phyloP scores from a whole-genome alignment of 53 echinoderm and acorn worm species.

The Temnopleurus reevesii region DNA sequence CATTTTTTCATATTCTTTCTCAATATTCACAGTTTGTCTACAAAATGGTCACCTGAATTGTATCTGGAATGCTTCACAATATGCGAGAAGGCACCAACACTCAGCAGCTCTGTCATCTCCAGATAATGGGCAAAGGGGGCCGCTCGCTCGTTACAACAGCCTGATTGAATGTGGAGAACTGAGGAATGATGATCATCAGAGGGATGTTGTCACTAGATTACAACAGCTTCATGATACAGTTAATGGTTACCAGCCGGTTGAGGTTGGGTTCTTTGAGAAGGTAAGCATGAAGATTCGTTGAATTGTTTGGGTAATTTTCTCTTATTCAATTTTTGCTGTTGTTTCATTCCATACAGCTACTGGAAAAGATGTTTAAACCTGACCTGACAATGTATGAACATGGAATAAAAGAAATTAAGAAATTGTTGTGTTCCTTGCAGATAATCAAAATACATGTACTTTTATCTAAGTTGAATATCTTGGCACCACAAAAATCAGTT shows the following conservation, averaged over 20 bases:
- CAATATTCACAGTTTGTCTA: not conserved
- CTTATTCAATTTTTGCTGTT: too few species aligned
- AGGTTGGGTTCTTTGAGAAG: slow-evolving; percentile 76
- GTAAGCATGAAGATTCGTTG: slow-evolving; percentile 58
- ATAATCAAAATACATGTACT: too few species aligned
- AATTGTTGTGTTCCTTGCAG: too few species aligned
- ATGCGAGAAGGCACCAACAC: slow-evolving; percentile 18
- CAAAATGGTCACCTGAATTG: not conserved
- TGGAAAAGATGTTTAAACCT: too few species aligned
- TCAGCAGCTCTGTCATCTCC: not conserved
- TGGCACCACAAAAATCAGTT: too few species aligned
- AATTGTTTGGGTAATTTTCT: too few species aligned
- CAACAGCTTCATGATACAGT: slow-evolving; percentile 76
- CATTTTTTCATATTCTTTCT: too few species aligned
- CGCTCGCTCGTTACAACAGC: slow-evolving; percentile 65
- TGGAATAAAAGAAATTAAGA: too few species aligned
- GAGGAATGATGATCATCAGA: slow-evolving; percentile 75
- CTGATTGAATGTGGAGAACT: slow-evolving; percentile 72
- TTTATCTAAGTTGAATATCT: too few species aligned
- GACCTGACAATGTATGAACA: too few species aligned
- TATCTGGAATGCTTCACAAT: not conserved
- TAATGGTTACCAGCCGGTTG: slow-evolving; percentile 79
- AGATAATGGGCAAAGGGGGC: slow-evolving; percentile 36
- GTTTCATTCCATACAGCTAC: too few species aligned
- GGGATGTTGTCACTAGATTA: slow-evolving; percentile 66